These are phyloP conservation scores for Urocyon cinereoargenteus DNA, from an alignment of 2,797 vertebrate species.

Conservation along the genomic window DNA sequence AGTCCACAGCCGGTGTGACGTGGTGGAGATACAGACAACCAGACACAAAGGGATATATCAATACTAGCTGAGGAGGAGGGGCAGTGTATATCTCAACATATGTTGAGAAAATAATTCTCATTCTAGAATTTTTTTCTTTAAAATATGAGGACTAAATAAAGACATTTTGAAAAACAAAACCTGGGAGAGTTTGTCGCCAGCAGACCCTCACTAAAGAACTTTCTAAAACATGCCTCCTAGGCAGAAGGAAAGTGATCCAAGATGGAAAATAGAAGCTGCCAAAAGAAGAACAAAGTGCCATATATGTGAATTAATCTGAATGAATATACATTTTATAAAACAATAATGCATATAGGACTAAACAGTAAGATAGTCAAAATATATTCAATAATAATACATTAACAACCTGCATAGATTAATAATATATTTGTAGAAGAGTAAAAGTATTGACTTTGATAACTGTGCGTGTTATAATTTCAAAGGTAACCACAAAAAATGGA, in stretches of 20 bases:
- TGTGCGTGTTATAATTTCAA: not conserved
- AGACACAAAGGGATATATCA: not conserved
- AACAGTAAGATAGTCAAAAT: not conserved
- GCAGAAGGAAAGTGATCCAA: not conserved
- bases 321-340: not conserved
- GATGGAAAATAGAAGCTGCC: not conserved
- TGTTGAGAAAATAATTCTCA: not conserved
- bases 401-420: not conserved
- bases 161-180: not conserved
- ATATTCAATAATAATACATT: not conserved
- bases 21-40: not conserved
- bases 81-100: not conserved
- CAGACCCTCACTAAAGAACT: not conserved
- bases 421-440: not conserved
- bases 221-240: not conserved
- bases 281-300: not conserved
- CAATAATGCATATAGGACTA: not conserved
- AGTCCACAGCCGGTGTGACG: not conserved
- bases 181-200: not conserved
- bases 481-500: not conserved
- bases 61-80: not conserved
- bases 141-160: slow-evolving; percentile 19
- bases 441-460: not conserved
- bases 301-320: not conserved
- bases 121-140: not conserved